phyloP scores from a whole-genome alignment of 2,797 vertebrate genomes.

The Diceros bicornis region DNA sequence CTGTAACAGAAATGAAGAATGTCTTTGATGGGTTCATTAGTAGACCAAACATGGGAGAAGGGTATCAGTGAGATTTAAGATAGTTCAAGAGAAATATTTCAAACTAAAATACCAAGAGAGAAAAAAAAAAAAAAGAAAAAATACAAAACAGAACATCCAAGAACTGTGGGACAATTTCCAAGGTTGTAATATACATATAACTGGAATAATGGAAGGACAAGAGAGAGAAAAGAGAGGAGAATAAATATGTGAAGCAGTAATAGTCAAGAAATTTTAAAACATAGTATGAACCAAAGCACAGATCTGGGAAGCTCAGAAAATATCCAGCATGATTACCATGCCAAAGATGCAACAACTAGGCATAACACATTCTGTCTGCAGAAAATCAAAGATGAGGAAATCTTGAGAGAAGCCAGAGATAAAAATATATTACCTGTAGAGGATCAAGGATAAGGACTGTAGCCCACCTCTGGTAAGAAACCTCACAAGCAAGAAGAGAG shows the following conservation, averaged over 20 bases:
- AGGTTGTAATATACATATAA: neutral
- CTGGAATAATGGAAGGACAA: neutral
- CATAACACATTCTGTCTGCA: neutral
- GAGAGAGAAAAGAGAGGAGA: neutral
- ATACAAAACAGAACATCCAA: neutral
- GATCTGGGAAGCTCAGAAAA: neutral
- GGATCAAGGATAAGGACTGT: neutral
- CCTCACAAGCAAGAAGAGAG: neutral
- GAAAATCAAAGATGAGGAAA: neutral
- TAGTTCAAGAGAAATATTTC: neutral
- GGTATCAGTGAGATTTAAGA: neutral
- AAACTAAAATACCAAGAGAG: neutral
- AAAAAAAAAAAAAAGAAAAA: neutral
- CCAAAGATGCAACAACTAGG: neutral
- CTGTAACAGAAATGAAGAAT: neutral
- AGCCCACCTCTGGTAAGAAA: neutral
- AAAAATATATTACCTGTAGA: neutral
- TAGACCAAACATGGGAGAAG: neutral
- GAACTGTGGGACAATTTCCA: neutral
- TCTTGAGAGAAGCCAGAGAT: neutral
- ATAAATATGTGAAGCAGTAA: neutral
- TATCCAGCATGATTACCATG: neutral
- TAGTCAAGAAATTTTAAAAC: neutral
- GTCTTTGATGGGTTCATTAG: neutral
- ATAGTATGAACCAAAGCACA: neutral